Base-by-base conservation (phyloP, 2,888 invertebrate genomes). In the Serripes groenlandicus region DNA sequence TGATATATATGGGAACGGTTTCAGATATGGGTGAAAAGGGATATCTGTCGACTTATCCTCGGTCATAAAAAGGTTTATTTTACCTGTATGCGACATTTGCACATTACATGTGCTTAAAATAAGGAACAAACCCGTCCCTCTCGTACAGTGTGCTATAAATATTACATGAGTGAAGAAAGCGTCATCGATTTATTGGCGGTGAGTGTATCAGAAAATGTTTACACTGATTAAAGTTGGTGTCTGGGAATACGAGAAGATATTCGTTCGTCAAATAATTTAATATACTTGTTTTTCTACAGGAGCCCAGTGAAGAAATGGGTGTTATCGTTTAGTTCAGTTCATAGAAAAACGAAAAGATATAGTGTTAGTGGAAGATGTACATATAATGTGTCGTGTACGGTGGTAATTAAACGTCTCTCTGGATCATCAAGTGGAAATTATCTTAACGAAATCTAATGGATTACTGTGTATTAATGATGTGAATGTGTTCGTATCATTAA, bases 171-270 rank as follows among this genome's bases (percentile, higher is more conserved):
- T 9, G 23, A 42, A 28, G 42, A 42, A 42, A 23, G 26, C 37
- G 26, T 34, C 26, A 66, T 66, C 66, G 66, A 66, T 66, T 66
- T 66, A 66, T 66, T 66, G 66, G 42, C 37, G 66, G 23, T 42
- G 37, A 26, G 26, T 66, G 42, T 66, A 66, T 35, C 35, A 66
- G 23, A 42, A 42, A 34, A 66, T 34, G 34, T 66, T 66, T 26
- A 42, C 42, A 26, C 35, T 42, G 66, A 66, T 66, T 35, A 66
- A 66, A 42, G 23, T 35, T 23, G 1, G 15, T 42, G 42, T 66
- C 66, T 66, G 42, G 66, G 42, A 66, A n/a, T 42, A 34, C n/a
- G 18, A 34, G 34, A 64, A 35, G 18, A 28, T 28, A 34, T 18
- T n/a, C n/a, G n/a, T n/a, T n/a, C n/a, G n/a, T n/a, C n/a, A n/a